Base-by-base conservation (phyloP, 2,113 vertebrate genomes). In the Hypomesus transpacificus region DNA sequence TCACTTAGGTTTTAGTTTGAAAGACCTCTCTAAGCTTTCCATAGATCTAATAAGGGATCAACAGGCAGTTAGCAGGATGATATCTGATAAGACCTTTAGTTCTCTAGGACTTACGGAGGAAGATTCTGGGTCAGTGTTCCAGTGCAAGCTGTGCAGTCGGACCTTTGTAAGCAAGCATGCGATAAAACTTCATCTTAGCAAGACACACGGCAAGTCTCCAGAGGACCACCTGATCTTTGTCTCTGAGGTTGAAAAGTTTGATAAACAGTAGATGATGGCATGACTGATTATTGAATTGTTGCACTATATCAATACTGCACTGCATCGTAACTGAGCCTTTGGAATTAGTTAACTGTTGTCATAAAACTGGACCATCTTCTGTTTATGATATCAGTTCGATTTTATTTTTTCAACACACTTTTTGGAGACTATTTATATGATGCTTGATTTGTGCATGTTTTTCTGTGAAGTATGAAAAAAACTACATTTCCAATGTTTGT, bases 131-230 rank as follows among this genome's bases (percentile, higher is more conserved):
- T 95, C 94, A 83, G 87, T 96, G 80, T 95, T 95, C 93, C 97
- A 98, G 82, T 99, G 97, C 90, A 97, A 96, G 91, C 93, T 98
- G 88, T 99, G 97, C 90, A 98, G 94, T 92, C 95, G 97, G 90
- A 98, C 96, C 85, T 99, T 99, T 90, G 92, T 94, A 82, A 99
- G 97, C 93, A 98, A 98, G 86, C 97, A 99, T 82, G 97, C 97
- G 82, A 95, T 99, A 88, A 99, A 99, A 92, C 93, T 99, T 94
- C 97, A 99, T 91, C 96, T 99, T 87, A 98, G 97, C 86, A 99
- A 99, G 94, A 96, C 97, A 63, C 97, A 99, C n/a, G 97, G 96
- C 87, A 99, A 99, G 92, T 97, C 97, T 75, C 96, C 97, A 1
- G 97, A 99, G 91, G 97, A 98, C 93, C 97, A 99, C 89, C 93